Evolutionary conservation across 92 coral and sea anemone species (phyloP), one percentile per base, ranked within the genome.

Genomic region (Paragorgia papillata): DNA sequence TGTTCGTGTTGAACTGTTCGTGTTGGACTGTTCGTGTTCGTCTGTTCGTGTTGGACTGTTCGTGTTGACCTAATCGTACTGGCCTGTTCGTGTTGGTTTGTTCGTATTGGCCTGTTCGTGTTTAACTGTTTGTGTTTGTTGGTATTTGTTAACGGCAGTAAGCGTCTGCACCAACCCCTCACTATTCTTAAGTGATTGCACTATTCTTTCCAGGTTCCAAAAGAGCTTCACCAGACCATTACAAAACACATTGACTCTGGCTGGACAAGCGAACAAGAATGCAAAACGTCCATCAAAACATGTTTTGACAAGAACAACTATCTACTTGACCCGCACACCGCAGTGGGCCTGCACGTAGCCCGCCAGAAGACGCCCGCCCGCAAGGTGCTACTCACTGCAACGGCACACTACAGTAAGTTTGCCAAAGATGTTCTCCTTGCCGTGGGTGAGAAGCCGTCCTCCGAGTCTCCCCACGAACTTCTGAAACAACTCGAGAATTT

Each of bases 321-420:
- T 20, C 82, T 92, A 1, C 33, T 86, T 15, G 97, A 92, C 71
- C 91, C 97, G 8, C 97, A 92, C 80, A 84, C 97, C 18, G 93
- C 97, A n/a, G 96, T 92, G 33, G 97, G 92, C 31, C 87, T 62
- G 67, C 84, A 79, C 43, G 92, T 92, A 9, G 96, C 93, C 0
- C 83, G 71, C 15, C 82, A 86, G 66, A 73, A 68, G 32, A 67
- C 84, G 59, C 46, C 74, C 10, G 60, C 61, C 44, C 86, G 85
- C 78, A 96, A 96, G 15, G 71, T 92, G 81, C 62, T 92, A 19
- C 44, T 92, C n/a, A 64, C 90, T 32, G 89, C 89, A 14, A 92
- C 97, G 30, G 97, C 97, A 22, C 97, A 92, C 66, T 87, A 84
- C 70, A 86, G 93, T 69, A 92, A 90, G 84, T 92, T 92, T 77